These are phyloP conservation scores for Coilia nasus DNA, from an alignment of 2,797 vertebrate genomes.

Conservation along the genomic window DNA sequence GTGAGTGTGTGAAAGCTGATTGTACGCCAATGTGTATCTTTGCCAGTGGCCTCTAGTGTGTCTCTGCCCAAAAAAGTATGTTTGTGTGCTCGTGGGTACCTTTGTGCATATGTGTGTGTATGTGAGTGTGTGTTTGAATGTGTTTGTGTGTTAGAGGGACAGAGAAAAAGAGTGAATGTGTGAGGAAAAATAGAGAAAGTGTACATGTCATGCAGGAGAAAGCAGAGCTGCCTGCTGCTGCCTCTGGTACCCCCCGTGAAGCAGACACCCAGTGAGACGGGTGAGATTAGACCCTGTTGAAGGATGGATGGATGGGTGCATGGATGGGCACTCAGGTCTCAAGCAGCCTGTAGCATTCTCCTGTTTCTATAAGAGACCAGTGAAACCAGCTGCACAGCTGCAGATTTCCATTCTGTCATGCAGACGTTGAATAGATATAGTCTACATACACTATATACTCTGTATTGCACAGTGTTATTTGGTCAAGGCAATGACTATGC, in stretches of 20 bases:
- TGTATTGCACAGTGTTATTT: no score
- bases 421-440: not conserved
- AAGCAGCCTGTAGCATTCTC: slow-evolving; percentile 31
- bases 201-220: not conserved
- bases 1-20: not conserved
- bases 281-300: slow-evolving; percentile 44
- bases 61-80: not conserved
- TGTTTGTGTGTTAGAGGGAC: no score
- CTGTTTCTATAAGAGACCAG: not conserved
- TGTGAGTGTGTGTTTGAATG: not conserved
- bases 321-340: slow-evolving; percentile 41
- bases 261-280: slow-evolving; percentile 20
- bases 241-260: slow-evolving; percentile 15
- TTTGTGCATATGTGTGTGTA: not conserved
- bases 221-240: slow-evolving; percentile 8
- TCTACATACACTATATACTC: not conserved
- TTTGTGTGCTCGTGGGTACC: no score
- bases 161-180: no score
- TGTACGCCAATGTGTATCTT: not conserved
- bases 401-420: not conserved
- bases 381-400: not conserved
- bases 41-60: not conserved
- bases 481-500: not conserved
- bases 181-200: no score
- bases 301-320: no score